These are phyloP conservation scores for Bombyx mori DNA, from an alignment of 1,140 invertebrate species.

Conservation along the genomic window ASM3026992v2 NC_085123.1:11108501-11109000, in stretches of 20 bases:
- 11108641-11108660: constrained; percentile 8
- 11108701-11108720: too few relatives aligned
- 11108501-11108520: constrained; percentile 1
- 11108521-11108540: constrained; percentile 3
- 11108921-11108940: too few relatives aligned
- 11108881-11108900: constrained; percentile 16
- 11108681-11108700: too few relatives aligned
- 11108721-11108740: too few relatives aligned
- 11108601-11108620: constrained; percentile 11
- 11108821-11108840: constrained; percentile 50
- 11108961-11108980: too few relatives aligned
- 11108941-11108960: too few relatives aligned
- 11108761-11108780: constrained; percentile 42
- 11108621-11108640: constrained; percentile 24
- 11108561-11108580: constrained; percentile 17
- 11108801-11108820: constrained; percentile 25
- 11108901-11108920: constrained; percentile 14
- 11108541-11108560: constrained; percentile 5
- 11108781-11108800: constrained; percentile 57
- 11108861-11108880: constrained; percentile 27
- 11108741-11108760: not conserved
- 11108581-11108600: constrained; percentile 11
- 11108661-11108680: too few relatives aligned
- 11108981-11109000: too few relatives aligned
- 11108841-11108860: constrained; percentile 44